A percentile compares a stretch with the other conserved stretches of the same genome.
These are phyloP conservation scores for Drosophila subpulchrella DNA, from an alignment of 1,140 invertebrate genomes.

Conservation along the genomic window DNA sequence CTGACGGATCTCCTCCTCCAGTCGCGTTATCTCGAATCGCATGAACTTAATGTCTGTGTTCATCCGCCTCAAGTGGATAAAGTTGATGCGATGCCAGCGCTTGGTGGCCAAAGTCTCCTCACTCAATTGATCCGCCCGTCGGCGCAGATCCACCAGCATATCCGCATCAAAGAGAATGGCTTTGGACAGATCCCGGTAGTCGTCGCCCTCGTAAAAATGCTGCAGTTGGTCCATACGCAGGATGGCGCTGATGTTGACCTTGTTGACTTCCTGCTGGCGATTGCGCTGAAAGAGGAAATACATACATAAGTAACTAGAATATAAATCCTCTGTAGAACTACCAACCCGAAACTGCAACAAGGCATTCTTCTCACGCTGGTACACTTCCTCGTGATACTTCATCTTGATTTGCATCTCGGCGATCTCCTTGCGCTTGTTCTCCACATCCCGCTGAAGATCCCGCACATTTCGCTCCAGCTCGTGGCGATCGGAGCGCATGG, in stretches of 20 bases:
- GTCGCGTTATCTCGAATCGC: constrained; percentile 85
- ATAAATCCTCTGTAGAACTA: background rate
- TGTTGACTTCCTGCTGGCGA: constrained; percentile 89
- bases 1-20: constrained; percentile 85
- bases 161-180: constrained; percentile 88
- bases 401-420: constrained; percentile 70
- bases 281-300: constrained; percentile 85
- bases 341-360: constrained; percentile 64
- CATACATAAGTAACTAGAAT: no score
- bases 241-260: constrained; percentile 88
- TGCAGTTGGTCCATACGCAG: constrained; percentile 89
- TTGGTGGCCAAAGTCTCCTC: constrained; percentile 87
- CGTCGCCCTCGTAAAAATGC: constrained; percentile 85
- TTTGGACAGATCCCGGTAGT: constrained; percentile 86
- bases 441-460: constrained; percentile 84
- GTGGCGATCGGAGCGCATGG: constrained; percentile 87
- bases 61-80: constrained; percentile 86
- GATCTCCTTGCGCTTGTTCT: constrained; percentile 82
- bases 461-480: constrained; percentile 84
- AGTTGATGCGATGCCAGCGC: constrained; percentile 86
- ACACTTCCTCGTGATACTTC: constrained; percentile 68
- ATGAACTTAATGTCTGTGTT: constrained; percentile 86
- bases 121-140: constrained; percentile 88
- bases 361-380: constrained; percentile 65
- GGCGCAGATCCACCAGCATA: constrained; percentile 86